Percentiles rank a stretch among this genome's conserved stretches.
These are phyloP conservation scores for Ridgeia piscesae DNA, from an alignment of 1,140 invertebrate species.

Conservation along the genomic window DNA sequence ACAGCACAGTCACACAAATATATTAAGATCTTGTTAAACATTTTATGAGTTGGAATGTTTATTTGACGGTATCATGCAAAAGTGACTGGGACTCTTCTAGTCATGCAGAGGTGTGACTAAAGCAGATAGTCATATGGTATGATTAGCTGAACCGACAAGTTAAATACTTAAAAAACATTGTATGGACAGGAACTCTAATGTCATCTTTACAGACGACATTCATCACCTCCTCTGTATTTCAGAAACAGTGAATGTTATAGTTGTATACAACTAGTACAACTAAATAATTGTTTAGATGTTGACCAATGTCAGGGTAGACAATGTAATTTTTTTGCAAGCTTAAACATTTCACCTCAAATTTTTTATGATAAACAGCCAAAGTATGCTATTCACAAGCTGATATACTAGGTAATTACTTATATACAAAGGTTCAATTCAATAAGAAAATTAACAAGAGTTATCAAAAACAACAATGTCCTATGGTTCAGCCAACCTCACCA, in stretches of 20 bases:
- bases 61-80: neutral
- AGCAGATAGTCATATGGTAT: neutral
- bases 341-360: neutral
- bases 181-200: neutral
- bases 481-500: neutral
- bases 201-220: neutral
- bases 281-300: neutral
- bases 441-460: neutral
- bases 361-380: neutral
- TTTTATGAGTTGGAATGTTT: neutral
- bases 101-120: neutral
- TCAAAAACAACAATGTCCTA: neutral
- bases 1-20: no score
- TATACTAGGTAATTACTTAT: no score
- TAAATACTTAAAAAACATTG: neutral
- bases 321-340: neutral
- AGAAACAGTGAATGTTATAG: neutral
- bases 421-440: neutral
- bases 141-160: neutral
- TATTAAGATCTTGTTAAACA: no score
- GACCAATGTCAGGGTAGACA: neutral
- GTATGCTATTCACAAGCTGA: neutral
- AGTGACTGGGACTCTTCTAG: neutral
- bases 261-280: neutral
- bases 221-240: neutral